These are phyloP conservation scores for Cephus pulcher DNA, from an alignment of 2,888 invertebrate species.

Conservation along the genomic window DNA sequence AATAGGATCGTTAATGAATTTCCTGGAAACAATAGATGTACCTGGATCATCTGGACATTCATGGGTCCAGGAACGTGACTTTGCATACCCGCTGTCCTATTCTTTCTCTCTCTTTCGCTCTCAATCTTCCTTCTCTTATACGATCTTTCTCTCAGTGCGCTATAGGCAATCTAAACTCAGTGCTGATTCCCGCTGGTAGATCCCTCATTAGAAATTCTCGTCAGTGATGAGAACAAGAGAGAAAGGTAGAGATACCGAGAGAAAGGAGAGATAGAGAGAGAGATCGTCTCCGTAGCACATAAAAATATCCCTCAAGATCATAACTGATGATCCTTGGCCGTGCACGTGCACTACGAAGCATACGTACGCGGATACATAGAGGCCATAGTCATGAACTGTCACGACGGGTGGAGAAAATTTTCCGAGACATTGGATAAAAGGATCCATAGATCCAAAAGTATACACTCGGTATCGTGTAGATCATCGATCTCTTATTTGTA, in stretches of 20 bases:
- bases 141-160: background rate
- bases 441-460: background rate
- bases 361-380: background rate
- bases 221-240: background rate
- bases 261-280: background rate
- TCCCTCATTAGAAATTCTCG: conserved; percentile 9
- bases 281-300: background rate
- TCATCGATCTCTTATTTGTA: background rate
- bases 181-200: background rate
- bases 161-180: background rate
- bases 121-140: background rate
- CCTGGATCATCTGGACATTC: background rate
- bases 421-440: background rate
- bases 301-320: background rate
- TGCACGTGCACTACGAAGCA: background rate
- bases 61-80: background rate
- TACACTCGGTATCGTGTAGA: background rate
- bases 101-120: background rate
- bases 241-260: background rate
- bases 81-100: background rate
- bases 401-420: background rate
- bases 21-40: background rate
- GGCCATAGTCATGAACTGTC: background rate
- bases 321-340: conserved; percentile 5
- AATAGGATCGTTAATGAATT: background rate